Evolutionary conservation across 2,797 vertebrate genomes (phyloP), one percentile per base, ranked within the genome.

Genomic region (Pachyuromys duprasi): DNA sequence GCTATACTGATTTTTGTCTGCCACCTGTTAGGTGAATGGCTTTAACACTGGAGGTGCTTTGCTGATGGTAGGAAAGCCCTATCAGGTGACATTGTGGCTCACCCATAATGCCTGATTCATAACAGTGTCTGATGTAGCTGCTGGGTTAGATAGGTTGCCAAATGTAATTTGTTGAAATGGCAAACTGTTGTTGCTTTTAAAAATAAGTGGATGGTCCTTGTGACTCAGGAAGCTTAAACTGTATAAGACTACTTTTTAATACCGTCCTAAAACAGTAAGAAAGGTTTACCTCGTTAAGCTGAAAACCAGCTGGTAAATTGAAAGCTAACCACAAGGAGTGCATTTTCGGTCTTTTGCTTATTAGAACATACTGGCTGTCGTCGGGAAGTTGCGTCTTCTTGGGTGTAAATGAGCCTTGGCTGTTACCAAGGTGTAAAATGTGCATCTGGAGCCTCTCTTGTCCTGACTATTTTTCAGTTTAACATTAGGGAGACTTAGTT

Each of bases 11-110:
- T 53, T 69, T 90, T 63, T 8, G 70, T 69, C 86, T 97, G 69
- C 97, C 95, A 96, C 78, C 95, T 97, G 96, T 67, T 95, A 96
- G 96, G 92, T 97, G 91, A 96, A 82, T 91, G 76, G 13, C 67
- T 92, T 79, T 92, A 96, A 86, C 72, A 87, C 24, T 26, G 81
- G 65, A 81, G 94, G 82, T 26, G 45, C 55, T 96, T 95, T 94
- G 89, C 75, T 94, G 89, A 90, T 55, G 57, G 90, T 74, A 70
- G 80, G 83, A 96, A 97, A 90, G 60, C 67, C 92, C 26, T 96
- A 92, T 96, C 76, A 9, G 88, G 86, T 96, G 80, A 80, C 95
- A 95, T 6, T 86, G 69, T 65, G 72, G 31, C 90, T 95, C 90
- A 91, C 57, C 72, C n/a, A 84, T 93, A 96, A 92, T 90, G 53